phyloP scores from a whole-genome alignment of 2,113 vertebrate genomes.

The Toxotes jaculatrix region DNA sequence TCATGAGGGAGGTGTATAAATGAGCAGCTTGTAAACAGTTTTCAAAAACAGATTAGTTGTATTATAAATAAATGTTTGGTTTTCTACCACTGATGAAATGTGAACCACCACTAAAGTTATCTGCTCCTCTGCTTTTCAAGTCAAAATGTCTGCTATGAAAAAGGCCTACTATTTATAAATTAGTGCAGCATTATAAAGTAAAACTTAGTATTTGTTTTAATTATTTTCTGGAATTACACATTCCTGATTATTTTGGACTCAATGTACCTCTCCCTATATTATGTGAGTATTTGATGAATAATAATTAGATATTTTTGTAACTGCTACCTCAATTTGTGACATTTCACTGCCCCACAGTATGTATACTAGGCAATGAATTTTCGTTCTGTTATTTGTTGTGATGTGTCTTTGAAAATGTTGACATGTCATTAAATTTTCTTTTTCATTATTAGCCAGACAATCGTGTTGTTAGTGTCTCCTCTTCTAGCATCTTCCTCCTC shows the following conservation, averaged over 20 bases:
- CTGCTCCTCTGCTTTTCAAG: background rate
- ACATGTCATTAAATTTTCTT: background rate
- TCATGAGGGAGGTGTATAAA: background rate
- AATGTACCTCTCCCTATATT: background rate
- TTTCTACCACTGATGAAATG: slow-evolving; percentile 9
- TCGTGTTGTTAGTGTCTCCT: background rate
- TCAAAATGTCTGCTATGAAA: background rate
- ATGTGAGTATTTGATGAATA: slow-evolving; percentile 9
- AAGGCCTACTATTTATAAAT: background rate
- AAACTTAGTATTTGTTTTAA: slow-evolving; percentile 14
- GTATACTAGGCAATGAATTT: background rate
- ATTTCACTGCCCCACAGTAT: background rate
- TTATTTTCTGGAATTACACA: background rate
- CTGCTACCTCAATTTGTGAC: slow-evolving; percentile 53
- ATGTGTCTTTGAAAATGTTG: slow-evolving; percentile 26
- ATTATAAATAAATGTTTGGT: slow-evolving; percentile 7
- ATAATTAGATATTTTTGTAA: slow-evolving; percentile 10
- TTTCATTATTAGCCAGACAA: background rate
- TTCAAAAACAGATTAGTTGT: background rate
- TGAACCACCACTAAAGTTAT: background rate
- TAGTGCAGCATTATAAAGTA: background rate
- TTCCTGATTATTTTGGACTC: background rate
- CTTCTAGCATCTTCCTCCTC: background rate
- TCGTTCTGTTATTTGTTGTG: slow-evolving; percentile 23
- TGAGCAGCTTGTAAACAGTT: background rate